phyloP scores from a whole-genome alignment of 2,888 invertebrate species.

The Blera fallax region DNA sequence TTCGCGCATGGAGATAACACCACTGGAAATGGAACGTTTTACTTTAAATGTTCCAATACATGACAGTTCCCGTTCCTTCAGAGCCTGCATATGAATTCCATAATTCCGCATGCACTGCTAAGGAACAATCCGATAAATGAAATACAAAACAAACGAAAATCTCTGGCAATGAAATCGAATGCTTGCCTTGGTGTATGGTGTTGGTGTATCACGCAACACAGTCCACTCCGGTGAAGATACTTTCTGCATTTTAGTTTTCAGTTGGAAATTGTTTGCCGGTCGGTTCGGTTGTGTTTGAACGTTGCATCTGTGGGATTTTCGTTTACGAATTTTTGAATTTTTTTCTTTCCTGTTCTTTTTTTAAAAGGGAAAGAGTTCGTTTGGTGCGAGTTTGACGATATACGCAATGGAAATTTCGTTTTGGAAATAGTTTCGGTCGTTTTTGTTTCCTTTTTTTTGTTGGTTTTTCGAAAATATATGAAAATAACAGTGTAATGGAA shows the following conservation, averaged over 20 bases:
- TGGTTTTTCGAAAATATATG: background rate
- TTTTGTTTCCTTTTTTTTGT: background rate
- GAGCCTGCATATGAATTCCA: background rate
- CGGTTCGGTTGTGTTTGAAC: constrained; percentile 49
- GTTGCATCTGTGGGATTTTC: constrained; percentile 32
- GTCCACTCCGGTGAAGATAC: constrained; percentile 15
- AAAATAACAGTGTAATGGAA: constrained; percentile 37
- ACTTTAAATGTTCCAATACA: background rate
- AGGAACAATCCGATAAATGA: constrained; percentile 23
- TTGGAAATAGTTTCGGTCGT: constrained; percentile 21
- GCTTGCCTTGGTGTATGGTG: constrained; percentile 23
- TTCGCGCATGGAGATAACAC: constrained; percentile 47
- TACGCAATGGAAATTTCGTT: constrained; percentile 49
- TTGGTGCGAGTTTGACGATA: constrained; percentile 41
- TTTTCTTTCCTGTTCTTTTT: background rate
- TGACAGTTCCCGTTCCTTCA: background rate
- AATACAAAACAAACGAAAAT: constrained; percentile 61
- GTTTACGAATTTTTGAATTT: constrained; percentile 36
- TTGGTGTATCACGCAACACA: constrained; percentile 6
- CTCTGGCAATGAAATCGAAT: constrained; percentile 50
- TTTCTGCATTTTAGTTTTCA: constrained; percentile 58
- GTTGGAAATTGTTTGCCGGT: constrained; percentile 70
- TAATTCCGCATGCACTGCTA: constrained; percentile 16
- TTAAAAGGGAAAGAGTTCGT: constrained; percentile 28
- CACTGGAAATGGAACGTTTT: background rate